Evolutionary conservation across 2,797 vertebrate species (phyloP).

Genomic region (Acridotheres tristis): DNA sequence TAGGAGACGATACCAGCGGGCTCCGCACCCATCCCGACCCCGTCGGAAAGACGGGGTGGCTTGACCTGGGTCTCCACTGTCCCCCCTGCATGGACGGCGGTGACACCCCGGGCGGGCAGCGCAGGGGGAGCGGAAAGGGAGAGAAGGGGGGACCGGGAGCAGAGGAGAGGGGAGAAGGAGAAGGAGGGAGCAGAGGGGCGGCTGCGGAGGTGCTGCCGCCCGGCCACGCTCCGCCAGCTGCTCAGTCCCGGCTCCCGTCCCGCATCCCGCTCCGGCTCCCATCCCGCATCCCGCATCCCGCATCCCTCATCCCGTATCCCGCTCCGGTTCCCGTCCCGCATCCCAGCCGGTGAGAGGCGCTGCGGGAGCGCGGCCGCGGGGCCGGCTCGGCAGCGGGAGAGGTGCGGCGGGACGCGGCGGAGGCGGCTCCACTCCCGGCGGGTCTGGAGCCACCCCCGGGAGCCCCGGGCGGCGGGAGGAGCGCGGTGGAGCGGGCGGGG

Average conservation of each 20-base stretch:
- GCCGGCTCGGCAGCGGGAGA: background rate
- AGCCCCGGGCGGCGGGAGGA: background rate
- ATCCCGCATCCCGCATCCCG: too few relatives aligned
- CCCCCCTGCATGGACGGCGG: accelerated
- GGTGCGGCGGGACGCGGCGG: background rate
- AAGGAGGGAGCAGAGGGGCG: background rate
- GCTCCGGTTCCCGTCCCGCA: background rate
- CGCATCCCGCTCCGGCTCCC: background rate
- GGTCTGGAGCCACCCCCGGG: background rate
- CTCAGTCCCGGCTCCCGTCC: background rate
- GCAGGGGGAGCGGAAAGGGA: too few relatives aligned
- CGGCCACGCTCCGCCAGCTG: too few relatives aligned
- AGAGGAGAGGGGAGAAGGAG: too few relatives aligned
- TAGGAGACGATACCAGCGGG: accelerated
- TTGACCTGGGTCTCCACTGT: accelerated
- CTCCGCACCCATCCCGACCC: accelerated
- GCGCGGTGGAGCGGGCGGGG: background rate
- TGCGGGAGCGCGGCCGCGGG: background rate
- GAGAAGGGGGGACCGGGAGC: too few relatives aligned
- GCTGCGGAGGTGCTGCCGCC: background rate
- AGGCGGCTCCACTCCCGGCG: background rate
- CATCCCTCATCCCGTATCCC: background rate
- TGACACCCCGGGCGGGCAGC: background rate
- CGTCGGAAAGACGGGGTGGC: accelerated
- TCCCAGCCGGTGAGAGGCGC: background rate